phyloP scores from a whole-genome alignment of 2,113 vertebrate species.

The Lamprotornis superbus region DNA sequence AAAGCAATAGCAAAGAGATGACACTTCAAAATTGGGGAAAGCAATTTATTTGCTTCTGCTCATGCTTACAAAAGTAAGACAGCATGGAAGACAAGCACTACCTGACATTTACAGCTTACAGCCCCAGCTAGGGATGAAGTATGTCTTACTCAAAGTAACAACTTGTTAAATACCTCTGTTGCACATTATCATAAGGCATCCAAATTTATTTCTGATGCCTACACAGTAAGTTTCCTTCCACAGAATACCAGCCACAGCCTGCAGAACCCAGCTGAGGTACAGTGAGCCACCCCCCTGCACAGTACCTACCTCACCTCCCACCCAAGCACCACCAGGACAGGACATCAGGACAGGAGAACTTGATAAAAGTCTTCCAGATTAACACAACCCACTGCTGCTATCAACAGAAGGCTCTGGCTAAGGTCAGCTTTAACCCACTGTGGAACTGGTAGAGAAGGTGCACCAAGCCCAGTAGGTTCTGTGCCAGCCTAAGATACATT shows the following conservation, averaged over 20 bases:
- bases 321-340: background rate
- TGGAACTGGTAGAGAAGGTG: background rate
- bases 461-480: background rate
- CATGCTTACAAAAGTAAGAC: background rate
- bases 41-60: background rate
- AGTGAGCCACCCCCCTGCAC: accelerated
- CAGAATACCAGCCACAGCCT: background rate
- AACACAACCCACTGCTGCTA: accelerated
- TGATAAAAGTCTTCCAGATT: background rate
- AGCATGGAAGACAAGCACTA: background rate
- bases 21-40: background rate
- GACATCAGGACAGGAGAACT: background rate
- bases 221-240: background rate
- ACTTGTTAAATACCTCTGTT: background rate
- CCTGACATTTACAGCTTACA: background rate
- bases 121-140: background rate
- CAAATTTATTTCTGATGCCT: background rate
- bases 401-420: background rate
- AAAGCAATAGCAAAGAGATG: background rate
- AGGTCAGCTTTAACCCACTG: background rate
- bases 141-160: background rate
- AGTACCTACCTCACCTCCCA: background rate
- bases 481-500: accelerated
- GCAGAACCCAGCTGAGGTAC: background rate
- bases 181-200: background rate